These are phyloP conservation scores for Paramisgurnus dabryanus DNA, from an alignment of 2,113 vertebrate species.

Conservation along the genomic window DNA sequence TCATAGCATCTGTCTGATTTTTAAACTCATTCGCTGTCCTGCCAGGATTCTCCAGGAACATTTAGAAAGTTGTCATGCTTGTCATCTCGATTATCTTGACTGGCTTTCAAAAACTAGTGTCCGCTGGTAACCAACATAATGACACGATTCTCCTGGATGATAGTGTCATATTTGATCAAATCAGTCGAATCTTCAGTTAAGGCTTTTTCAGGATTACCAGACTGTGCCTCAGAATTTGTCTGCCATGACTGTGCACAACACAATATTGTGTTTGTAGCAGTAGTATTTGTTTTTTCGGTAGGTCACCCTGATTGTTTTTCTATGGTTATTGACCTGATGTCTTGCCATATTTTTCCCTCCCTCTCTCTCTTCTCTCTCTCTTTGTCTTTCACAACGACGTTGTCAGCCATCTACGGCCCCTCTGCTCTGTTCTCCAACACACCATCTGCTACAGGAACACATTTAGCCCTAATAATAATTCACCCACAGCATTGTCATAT, in stretches of 20 bases:
- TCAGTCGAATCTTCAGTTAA: too few relatives aligned
- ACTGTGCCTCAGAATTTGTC: not conserved
- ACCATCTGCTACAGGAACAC: conserved; percentile 46
- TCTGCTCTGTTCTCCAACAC: conserved; percentile 25
- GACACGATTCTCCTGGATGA: too few relatives aligned
- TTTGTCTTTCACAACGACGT: conserved; percentile 33
- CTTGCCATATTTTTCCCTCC: not conserved
- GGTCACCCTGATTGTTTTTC: not conserved
- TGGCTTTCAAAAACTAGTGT: conserved; percentile 3
- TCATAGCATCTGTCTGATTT: too few relatives aligned
- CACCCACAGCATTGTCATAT: conserved; percentile 34
- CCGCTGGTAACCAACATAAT: too few relatives aligned
- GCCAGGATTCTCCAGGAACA: too few relatives aligned
- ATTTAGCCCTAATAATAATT: conserved; percentile 55
- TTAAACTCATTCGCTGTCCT: too few relatives aligned
- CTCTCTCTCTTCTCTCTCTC: not conserved
- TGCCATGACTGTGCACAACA: conserved; percentile 35
- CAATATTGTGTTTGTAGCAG: not conserved
- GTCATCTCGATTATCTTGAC: conserved; percentile 65
- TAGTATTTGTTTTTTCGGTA: not conserved
- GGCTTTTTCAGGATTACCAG: too few relatives aligned
- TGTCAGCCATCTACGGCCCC: conserved; percentile 33
- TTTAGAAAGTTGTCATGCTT: conserved; percentile 60
- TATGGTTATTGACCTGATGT: not conserved
- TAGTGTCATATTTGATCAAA: too few relatives aligned